phyloP scores from a whole-genome alignment of 2,888 invertebrate species.

The Dryococelus australis region DNA sequence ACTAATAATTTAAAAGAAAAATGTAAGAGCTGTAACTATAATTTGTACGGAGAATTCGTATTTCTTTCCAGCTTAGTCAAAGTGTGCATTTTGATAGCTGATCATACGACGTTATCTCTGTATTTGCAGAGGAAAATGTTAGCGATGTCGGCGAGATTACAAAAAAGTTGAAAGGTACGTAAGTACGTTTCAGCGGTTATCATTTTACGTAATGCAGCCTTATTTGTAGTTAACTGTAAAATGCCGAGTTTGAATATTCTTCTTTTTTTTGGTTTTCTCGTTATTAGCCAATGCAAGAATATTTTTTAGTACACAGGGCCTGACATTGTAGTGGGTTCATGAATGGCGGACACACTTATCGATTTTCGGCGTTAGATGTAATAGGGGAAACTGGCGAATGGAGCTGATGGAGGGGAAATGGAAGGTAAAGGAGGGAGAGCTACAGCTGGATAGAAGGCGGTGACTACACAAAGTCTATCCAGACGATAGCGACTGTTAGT shows the following conservation, averaged over 20 bases:
- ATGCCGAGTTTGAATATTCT: not conserved
- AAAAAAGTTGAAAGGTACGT: not conserved
- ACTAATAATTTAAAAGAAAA: too few species aligned
- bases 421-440: not conserved
- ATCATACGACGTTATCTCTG: too few species aligned
- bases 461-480: not conserved
- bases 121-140: not conserved
- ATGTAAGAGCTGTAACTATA: too few species aligned
- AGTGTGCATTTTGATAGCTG: too few species aligned
- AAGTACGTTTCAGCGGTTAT: not conserved
- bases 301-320: not conserved
- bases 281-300: not conserved
- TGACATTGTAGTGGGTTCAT: not conserved
- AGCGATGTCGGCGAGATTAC: not conserved
- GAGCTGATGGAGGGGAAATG: not conserved
- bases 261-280: not conserved
- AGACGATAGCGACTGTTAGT: not conserved
- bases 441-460: conserved; percentile 1
- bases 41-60: not conserved
- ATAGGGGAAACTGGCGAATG: not conserved
- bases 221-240: not conserved
- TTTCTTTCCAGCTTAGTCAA: not conserved
- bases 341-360: not conserved
- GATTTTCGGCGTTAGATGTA: not conserved
- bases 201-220: not conserved